A percentile compares a stretch with the other conserved stretches of the same genome.
These are phyloP conservation scores for Ochotona curzoniae DNA, from an alignment of 2,113 vertebrate species.

Conservation along the genomic window DNA sequence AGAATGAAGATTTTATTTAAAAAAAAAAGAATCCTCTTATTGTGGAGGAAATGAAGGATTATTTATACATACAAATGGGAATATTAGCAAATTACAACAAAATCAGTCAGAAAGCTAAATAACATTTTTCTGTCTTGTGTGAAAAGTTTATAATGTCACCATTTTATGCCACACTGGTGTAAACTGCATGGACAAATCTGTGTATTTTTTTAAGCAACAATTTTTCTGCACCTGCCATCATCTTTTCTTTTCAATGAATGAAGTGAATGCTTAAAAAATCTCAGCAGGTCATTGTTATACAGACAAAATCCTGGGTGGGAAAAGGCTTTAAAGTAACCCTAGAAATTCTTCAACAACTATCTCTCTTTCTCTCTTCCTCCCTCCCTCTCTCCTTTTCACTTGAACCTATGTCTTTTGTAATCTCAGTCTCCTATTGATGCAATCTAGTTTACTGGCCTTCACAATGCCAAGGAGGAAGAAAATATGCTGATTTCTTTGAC, in stretches of 20 bases:
- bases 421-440: background rate
- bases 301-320: background rate
- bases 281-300: background rate
- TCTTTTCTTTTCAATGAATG: constrained; percentile 2
- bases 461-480: constrained; percentile 16
- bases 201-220: background rate
- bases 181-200: background rate
- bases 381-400: background rate
- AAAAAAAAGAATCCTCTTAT: constrained; percentile 28
- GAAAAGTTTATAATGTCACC: background rate
- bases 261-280: background rate
- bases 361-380: background rate
- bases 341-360: background rate
- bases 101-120: background rate
- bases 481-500: constrained; percentile 24
- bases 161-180: background rate
- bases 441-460: constrained; percentile 1
- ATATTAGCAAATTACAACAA: constrained; percentile 10
- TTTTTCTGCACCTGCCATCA: background rate
- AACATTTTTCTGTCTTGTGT: background rate
- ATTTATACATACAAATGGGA: background rate
- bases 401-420: background rate
- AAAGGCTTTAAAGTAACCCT: background rate
- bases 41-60: background rate
- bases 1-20: constrained; percentile 65